Evolutionary conservation across 2,113 vertebrate genomes (phyloP), one percentile per base, ranked within the genome.

Genomic region (Paraplagusia blochii): DNA sequence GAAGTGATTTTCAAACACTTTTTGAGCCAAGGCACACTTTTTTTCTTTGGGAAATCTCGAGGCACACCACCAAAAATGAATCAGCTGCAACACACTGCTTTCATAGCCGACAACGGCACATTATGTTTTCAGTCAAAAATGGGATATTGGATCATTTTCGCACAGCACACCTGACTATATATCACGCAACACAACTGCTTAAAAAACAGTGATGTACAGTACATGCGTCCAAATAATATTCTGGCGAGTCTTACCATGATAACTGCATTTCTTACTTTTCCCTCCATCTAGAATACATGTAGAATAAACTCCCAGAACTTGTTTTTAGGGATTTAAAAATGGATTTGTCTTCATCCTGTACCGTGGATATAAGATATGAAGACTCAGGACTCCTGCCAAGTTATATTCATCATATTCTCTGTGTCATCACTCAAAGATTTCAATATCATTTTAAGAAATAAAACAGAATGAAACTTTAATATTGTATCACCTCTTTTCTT

Each of bases 401-500:
- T 39, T 54, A 39, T 22, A 53, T 71, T 72, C 63, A 69, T 68
- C 39, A 35, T 69, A 15, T 8, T 54, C 15, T 40, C 53, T 29
- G 22, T 29, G 22, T 29, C 22, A 29, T 29, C 22, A 29, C 22
- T 29, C 22, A 29, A 29, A 29, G 22, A 29, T 29, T 29, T 29
- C 22, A 29, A 29, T 29, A 29, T 29, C 2, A 29, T 29, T 29
- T 29, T 29, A 29, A 6, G 6, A 29, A 29, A 29, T 29, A 29
- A 29, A 29, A 29, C 22, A 6, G 67, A 73, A 70, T 66, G 61
- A 51, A 69, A 65, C 59, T 42, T 57, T 47, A 66, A 56, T 60
- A 69, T 11, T 35, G 48, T 72, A 72, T 67, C 22, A 29, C 56
- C 75, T 62, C 55, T 72, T 66, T 56, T 68, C 53, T 78, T 72